Evolutionary conservation across 2,113 vertebrate genomes (phyloP).

Genomic region (Notarius lentiginosus): DNA sequence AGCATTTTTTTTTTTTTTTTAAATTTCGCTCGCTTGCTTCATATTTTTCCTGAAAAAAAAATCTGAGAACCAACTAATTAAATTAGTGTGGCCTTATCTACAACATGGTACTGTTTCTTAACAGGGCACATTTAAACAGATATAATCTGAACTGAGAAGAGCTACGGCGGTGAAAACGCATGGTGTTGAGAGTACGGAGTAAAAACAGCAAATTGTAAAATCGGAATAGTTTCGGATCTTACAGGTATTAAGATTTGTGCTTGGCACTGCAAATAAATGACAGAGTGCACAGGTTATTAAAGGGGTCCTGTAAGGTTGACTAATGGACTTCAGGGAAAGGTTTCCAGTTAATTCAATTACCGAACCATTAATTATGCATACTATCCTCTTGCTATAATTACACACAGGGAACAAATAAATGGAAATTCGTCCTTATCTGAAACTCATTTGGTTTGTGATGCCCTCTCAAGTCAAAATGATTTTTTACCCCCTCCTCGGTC

Average conservation of each 20-base stretch:
- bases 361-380: constrained; percentile 46
- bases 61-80: too few relatives aligned
- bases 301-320: constrained; percentile 30
- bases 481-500: background rate
- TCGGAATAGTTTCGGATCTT: background rate
- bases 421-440: constrained; percentile 27
- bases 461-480: background rate
- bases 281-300: constrained; percentile 41
- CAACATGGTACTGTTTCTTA: too few relatives aligned
- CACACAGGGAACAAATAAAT: constrained; percentile 43
- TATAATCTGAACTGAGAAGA: background rate
- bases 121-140: background rate
- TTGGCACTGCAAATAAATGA: constrained; percentile 34
- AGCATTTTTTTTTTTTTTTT: too few relatives aligned
- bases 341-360: constrained; percentile 52
- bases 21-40: too few relatives aligned
- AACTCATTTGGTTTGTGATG: constrained; percentile 16
- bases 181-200: background rate
- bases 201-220: background rate
- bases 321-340: constrained; percentile 42
- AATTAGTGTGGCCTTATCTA: too few relatives aligned
- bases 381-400: constrained; percentile 42
- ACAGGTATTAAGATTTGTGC: constrained; percentile 8
- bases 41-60: background rate
- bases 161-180: background rate